phyloP scores from a whole-genome alignment of 2,797 vertebrate genomes.

The Crocidura indochinensis region DNA sequence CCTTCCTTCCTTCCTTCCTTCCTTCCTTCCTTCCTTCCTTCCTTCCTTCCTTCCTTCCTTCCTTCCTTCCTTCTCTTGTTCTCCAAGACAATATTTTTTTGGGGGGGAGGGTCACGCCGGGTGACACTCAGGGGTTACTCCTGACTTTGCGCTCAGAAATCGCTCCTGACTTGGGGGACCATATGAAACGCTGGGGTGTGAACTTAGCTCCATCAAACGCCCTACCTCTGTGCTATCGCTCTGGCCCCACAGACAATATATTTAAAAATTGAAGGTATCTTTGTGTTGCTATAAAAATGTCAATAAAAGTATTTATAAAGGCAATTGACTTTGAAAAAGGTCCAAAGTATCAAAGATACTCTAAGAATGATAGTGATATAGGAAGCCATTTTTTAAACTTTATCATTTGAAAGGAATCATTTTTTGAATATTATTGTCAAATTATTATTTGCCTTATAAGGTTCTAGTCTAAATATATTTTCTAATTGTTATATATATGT shows the following conservation, averaged over 20 bases:
- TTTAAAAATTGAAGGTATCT: not conserved
- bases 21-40: not conserved
- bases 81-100: too few species aligned
- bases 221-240: too few species aligned
- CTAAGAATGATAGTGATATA: not conserved
- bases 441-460: not conserved
- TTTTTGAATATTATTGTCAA: not conserved
- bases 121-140: too few species aligned
- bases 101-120: too few species aligned
- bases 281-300: not conserved
- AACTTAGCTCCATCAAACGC: too few species aligned
- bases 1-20: not conserved
- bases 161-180: too few species aligned
- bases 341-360: not conserved
- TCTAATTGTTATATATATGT: not conserved
- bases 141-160: too few species aligned
- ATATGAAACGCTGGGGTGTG: too few species aligned
- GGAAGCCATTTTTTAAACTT: not conserved
- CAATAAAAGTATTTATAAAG: slow-evolving; percentile 48
- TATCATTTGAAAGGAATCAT: not conserved
- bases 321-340: slow-evolving; percentile 3
- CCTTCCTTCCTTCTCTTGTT: too few species aligned
- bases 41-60: not conserved
- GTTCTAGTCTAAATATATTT: slow-evolving; percentile 24
- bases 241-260: too few species aligned